Evolutionary conservation across 92 coral and sea anemone genomes (phyloP).

Genomic region (Heliopora coerulea): DNA sequence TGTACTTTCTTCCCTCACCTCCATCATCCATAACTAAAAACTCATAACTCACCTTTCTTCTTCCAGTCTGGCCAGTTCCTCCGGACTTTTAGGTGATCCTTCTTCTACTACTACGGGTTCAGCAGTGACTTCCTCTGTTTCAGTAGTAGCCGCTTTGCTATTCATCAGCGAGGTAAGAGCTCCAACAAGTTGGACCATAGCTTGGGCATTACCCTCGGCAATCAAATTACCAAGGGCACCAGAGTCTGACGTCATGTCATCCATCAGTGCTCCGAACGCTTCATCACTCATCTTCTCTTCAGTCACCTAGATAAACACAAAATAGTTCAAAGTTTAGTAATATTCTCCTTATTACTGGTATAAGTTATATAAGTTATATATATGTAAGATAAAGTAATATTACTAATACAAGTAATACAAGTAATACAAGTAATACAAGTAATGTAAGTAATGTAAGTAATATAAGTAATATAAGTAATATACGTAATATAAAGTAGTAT

Average conservation of each 20-base stretch:
- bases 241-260: constrained; percentile 13
- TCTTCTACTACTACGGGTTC: not conserved
- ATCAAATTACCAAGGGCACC: constrained; percentile 17
- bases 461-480: too few relatives aligned
- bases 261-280: not conserved
- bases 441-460: too few relatives aligned
- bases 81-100: not conserved
- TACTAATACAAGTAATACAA: too few relatives aligned
- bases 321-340: too few relatives aligned
- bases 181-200: constrained; percentile 21
- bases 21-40: too few relatives aligned
- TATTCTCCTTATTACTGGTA: too few relatives aligned
- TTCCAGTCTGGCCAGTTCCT: not conserved
- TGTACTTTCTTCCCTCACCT: too few relatives aligned
- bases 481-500: too few relatives aligned
- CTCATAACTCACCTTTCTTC: not conserved
- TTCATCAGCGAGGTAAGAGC: constrained; percentile 8
- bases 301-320: not conserved
- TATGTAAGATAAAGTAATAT: too few relatives aligned
- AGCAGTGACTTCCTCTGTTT: not conserved
- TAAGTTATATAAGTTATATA: too few relatives aligned
- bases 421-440: too few relatives aligned
- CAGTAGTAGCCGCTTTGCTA: not conserved
- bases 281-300: constrained; percentile 29
- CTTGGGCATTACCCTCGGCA: constrained; percentile 28